Conservation (phyloP, 1,140 invertebrate species). For the Drosophila sechellia region DNA sequence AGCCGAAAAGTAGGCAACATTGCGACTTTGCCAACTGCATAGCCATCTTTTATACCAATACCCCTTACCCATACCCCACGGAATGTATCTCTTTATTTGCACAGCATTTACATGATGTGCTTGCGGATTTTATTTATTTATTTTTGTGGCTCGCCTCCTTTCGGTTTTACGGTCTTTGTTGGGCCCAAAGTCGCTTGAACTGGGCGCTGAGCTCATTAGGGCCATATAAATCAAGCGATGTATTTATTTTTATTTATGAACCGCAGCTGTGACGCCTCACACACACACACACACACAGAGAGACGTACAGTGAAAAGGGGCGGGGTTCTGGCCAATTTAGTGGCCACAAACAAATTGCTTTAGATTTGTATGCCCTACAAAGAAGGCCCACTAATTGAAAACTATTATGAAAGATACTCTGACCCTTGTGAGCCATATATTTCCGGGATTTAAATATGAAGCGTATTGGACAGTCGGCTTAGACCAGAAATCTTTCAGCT, state of each 20-base stretch:
- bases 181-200: constrained; percentile 41
- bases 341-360: constrained; percentile 55
- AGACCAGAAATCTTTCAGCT: background rate
- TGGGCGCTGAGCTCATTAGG: constrained; percentile 69
- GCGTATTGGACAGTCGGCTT: constrained; percentile 11
- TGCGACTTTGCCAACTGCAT: constrained; percentile 50
- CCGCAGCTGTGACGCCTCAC: constrained; percentile 69
- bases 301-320: too few relatives aligned
- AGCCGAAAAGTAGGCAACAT: constrained; percentile 60
- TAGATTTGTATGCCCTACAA: constrained; percentile 41
- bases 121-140: constrained; percentile 54
- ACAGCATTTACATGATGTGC: constrained; percentile 52
- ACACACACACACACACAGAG: constrained; percentile 15
- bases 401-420: constrained; percentile 26
- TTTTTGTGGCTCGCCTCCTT: constrained; percentile 51
- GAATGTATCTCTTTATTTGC: constrained; percentile 52
- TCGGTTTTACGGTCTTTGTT: constrained; percentile 31
- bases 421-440: background rate
- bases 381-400: constrained; percentile 33
- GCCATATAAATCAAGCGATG: constrained; percentile 70
- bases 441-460: background rate
- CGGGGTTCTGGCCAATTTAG: constrained; percentile 41
- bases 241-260: constrained; percentile 77
- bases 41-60: constrained; percentile 13
- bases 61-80: background rate